Conservation (phyloP, 2,113 vertebrate species). For the Phalacrocorax aristotelis region DNA sequence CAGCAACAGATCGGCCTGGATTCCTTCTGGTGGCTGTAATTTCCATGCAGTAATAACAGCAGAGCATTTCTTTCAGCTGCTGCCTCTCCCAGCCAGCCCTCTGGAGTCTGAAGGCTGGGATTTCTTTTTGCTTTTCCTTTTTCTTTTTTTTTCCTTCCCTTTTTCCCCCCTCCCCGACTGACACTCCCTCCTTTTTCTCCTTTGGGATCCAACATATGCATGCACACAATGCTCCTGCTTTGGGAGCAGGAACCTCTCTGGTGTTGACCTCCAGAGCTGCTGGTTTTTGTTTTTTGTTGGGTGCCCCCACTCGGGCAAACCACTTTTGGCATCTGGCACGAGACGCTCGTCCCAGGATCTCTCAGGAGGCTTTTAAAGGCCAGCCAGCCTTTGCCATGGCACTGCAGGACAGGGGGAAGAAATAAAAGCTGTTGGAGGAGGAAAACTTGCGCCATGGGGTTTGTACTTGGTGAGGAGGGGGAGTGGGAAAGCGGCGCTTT, state of each 20-base stretch:
- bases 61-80: conserved; percentile 45
- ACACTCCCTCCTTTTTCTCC: not conserved
- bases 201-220: not conserved
- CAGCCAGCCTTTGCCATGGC: not conserved
- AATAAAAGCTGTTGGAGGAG: not conserved
- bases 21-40: conserved; percentile 48
- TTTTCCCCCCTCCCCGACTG: not conserved
- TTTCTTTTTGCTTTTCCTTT: not conserved
- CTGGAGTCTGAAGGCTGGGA: conserved; percentile 6
- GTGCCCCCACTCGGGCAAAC: not conserved
- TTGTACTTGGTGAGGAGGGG: not conserved
- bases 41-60: conserved; percentile 60
- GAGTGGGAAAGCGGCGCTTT: not conserved
- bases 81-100: conserved; percentile 8
- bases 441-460: not conserved
- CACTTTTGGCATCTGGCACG: not conserved
- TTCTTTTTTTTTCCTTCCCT: not conserved
- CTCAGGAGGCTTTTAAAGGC: conserved; percentile 24
- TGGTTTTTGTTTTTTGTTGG: too few relatives aligned
- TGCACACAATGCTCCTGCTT: not conserved
- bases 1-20: conserved; percentile 33
- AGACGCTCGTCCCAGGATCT: not conserved
- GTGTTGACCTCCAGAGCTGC: not conserved
- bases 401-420: not conserved
- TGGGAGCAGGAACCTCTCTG: not conserved